Percentiles rank a stretch among this genome's conserved stretches.
Conservation (phyloP, 2,113 vertebrate species). For the Rhineura floridana region DNA sequence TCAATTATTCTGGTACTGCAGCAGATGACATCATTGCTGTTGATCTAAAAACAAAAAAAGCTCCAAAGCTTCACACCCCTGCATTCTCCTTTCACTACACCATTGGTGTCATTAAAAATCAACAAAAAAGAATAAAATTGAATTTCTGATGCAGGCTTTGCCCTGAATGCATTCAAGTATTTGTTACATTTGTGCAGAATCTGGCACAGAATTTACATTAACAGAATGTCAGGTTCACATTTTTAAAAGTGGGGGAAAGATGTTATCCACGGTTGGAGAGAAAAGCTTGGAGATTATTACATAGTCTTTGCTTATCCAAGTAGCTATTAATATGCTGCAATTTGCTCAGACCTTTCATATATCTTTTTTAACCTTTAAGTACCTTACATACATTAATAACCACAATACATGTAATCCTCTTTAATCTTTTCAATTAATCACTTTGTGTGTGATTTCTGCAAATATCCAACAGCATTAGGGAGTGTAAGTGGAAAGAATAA, state of each 20-base stretch:
- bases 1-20: neutral
- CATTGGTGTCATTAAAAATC: neutral
- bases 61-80: neutral
- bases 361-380: conserved; percentile 16
- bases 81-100: neutral
- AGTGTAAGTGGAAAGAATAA: neutral
- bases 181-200: neutral
- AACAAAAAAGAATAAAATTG: neutral
- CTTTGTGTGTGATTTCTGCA: neutral
- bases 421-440: conserved; percentile 32
- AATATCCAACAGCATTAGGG: neutral
- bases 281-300: neutral
- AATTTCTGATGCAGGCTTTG: neutral
- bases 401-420: neutral
- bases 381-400: conserved; percentile 14
- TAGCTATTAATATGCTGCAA: neutral
- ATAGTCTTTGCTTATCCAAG: neutral
- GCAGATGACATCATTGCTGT: neutral
- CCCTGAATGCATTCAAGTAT: neutral
- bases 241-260: no score
- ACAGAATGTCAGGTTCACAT: neutral
- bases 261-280: neutral
- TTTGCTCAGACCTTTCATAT: neutral
- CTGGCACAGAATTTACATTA: neutral
- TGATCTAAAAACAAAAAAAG: neutral